Conservation (phyloP, 2,888 invertebrate genomes). For the Drosophila maculinotata region DNA sequence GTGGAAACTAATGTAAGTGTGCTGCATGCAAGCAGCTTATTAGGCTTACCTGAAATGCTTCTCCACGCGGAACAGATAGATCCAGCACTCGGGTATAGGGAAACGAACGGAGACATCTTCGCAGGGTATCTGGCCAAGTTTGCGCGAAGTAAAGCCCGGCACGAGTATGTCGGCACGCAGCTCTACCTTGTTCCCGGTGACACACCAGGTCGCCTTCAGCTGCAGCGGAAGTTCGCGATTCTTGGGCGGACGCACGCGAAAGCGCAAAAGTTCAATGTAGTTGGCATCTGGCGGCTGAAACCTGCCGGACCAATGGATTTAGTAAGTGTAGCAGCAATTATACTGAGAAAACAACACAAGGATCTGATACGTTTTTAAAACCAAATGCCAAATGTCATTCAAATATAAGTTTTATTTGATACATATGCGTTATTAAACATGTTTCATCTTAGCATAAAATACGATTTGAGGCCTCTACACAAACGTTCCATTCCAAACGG, state of each 20-base stretch:
- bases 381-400: too few species aligned
- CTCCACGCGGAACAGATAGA: slow-evolving; percentile 99
- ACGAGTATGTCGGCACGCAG: slow-evolving; percentile 97
- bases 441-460: too few species aligned
- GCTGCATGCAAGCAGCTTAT: too few species aligned
- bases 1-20: neutral
- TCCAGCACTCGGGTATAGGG: slow-evolving; percentile 99
- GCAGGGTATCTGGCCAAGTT: slow-evolving; percentile 97
- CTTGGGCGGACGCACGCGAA: slow-evolving; percentile 96
- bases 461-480: too few species aligned
- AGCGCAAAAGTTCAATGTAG: slow-evolving; percentile 98
- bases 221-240: slow-evolving; percentile 98
- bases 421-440: too few species aligned
- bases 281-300: slow-evolving; percentile 99
- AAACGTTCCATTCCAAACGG: too few species aligned
- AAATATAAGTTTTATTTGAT: too few species aligned
- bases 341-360: neutral
- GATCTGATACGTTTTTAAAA: too few species aligned
- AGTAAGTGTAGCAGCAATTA: too few species aligned
- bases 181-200: slow-evolving; percentile 96
- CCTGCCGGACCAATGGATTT: slow-evolving; percentile 85
- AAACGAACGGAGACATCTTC: slow-evolving; percentile 98
- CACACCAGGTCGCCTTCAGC: slow-evolving; percentile 94
- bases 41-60: slow-evolving; percentile 91
- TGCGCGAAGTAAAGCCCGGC: slow-evolving; percentile 98